phyloP scores from a whole-genome alignment of 1,140 invertebrate species.

The Colletes latitarsis region DNA sequence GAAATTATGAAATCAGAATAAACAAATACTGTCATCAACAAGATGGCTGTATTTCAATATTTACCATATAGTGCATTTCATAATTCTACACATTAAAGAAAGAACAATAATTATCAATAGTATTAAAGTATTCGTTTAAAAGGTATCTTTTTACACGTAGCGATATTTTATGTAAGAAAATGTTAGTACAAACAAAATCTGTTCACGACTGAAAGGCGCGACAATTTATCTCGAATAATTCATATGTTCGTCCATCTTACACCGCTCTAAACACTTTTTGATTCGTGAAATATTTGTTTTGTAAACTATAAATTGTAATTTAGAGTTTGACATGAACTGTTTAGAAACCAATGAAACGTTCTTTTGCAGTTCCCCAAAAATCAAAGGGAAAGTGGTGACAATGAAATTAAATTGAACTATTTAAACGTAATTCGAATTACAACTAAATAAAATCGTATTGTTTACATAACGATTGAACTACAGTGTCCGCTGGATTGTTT shows the following conservation, averaged over 20 bases:
- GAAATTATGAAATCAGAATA: not conserved
- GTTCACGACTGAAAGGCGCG: not conserved
- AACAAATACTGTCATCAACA: not conserved
- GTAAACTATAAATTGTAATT: slow-evolving; percentile 26
- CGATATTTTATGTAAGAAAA: not conserved
- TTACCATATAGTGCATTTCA: slow-evolving; percentile 12
- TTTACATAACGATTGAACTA: slow-evolving; percentile 42
- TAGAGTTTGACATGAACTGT: slow-evolving; percentile 26
- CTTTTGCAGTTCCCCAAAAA: not conserved
- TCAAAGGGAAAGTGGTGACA: slow-evolving; percentile 1
- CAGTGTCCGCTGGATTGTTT: slow-evolving; percentile 23
- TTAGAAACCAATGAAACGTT: slow-evolving; percentile 15
- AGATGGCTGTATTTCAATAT: slow-evolving; percentile 34
- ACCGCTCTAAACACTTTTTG: slow-evolving; percentile 28
- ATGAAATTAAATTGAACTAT: slow-evolving; percentile 7
- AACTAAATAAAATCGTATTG: slow-evolving; percentile 33
- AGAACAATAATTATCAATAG: not conserved
- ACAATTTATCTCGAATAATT: slow-evolving; percentile 29
- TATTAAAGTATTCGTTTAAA: not conserved
- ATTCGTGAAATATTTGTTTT: slow-evolving; percentile 36
- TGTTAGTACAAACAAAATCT: not conserved
- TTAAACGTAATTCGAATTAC: not conserved
- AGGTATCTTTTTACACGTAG: not conserved
- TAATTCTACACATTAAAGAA: slow-evolving; percentile 1
- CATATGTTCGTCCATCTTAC: slow-evolving; percentile 34